phyloP scores from a whole-genome alignment of 2,797 vertebrate species.

The Notamacropus eugenii region DNA sequence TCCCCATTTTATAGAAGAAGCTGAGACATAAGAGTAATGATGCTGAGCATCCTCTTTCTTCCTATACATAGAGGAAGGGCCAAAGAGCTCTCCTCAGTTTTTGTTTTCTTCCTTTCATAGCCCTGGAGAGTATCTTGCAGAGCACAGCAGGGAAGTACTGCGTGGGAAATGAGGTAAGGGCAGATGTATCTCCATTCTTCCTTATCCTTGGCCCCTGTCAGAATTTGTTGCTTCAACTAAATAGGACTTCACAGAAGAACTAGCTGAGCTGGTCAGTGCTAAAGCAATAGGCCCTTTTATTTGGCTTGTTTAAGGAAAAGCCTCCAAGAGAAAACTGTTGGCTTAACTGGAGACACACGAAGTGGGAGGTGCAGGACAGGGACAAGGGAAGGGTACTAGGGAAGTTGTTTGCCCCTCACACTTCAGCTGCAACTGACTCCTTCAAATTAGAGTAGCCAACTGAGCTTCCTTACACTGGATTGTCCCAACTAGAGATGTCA shows the following conservation, averaged over 20 bases:
- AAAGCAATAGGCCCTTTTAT: neutral
- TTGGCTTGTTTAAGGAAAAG: neutral
- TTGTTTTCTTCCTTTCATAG: conserved; percentile 80
- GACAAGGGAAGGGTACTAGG: neutral
- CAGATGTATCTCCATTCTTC: neutral
- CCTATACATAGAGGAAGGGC: neutral
- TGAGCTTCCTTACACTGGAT: neutral
- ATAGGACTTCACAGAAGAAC: neutral
- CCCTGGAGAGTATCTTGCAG: conserved; percentile 92
- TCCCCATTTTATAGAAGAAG: conserved; percentile 1
- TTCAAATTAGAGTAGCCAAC: neutral
- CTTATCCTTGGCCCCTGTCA: neutral
- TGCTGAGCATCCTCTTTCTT: neutral
- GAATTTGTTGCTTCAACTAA: neutral
- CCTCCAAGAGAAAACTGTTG: neutral
- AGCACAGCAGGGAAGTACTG: conserved; percentile 92
- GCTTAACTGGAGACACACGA: neutral
- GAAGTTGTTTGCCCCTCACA: neutral
- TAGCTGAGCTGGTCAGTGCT: neutral
- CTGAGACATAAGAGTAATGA: neutral
- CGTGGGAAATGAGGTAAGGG: conserved; percentile 93
- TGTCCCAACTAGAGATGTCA: neutral
- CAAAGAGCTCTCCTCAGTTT: neutral
- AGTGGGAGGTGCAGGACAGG: neutral
- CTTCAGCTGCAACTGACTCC: neutral